These are phyloP conservation scores for Romanogobio albipinnatus DNA, from an alignment of 2,113 vertebrate genomes.

Conservation along the genomic window DNA sequence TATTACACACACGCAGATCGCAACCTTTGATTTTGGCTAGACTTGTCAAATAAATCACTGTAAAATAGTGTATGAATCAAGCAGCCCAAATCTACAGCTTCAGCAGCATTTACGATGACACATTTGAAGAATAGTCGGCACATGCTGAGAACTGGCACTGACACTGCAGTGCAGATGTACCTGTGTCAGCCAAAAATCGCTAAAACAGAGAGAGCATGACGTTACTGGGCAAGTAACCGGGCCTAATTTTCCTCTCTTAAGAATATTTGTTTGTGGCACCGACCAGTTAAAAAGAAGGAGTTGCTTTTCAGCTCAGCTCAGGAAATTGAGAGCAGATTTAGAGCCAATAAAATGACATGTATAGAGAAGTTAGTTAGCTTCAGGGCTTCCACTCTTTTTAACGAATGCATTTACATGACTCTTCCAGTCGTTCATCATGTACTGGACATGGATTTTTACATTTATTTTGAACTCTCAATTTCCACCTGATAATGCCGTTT, in stretches of 20 bases:
- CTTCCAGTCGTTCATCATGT: not conserved
- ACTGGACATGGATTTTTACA: not conserved
- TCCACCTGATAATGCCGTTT: not conserved
- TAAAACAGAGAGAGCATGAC: constrained; percentile 5
- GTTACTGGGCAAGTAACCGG: not conserved
- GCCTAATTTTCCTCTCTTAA: constrained; percentile 4
- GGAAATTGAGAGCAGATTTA: not conserved
- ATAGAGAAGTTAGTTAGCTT: not conserved
- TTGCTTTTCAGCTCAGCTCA: constrained; percentile 4
- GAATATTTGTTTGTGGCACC: constrained; percentile 19
- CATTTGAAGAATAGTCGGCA: constrained; percentile 31
- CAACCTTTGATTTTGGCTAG: constrained; percentile 1
- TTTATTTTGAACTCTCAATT: not conserved
- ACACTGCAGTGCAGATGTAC: constrained; percentile 24
- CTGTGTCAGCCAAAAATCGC: not conserved
- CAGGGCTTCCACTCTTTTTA: not conserved
- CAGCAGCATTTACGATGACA: constrained; percentile 12
- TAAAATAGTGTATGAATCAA: constrained; percentile 1
- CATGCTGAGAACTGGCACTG: constrained; percentile 23
- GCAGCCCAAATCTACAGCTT: not conserved
- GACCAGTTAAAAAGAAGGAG: not conserved
- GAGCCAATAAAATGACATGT: not conserved
- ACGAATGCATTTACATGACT: not conserved
- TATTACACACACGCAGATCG: not conserved
- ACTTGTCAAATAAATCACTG: constrained; percentile 11